Percentiles rank a stretch among this genome's conserved stretches.
Conservation (phyloP, 2,797 vertebrate genomes). For the Apogon hyalosoma region DNA sequence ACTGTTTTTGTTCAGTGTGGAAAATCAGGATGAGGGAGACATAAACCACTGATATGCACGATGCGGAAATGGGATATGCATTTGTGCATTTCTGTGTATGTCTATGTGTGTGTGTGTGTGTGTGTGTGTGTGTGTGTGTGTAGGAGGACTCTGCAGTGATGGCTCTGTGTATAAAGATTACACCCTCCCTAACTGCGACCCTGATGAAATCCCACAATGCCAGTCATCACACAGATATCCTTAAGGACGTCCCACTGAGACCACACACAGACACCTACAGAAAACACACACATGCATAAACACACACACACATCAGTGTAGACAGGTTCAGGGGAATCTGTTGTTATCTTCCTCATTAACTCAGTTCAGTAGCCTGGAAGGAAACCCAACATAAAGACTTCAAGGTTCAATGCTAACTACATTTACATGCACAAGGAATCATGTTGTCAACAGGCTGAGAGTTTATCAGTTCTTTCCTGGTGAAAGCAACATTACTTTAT, state of each 20-base stretch:
- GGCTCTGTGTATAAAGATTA: constrained; percentile 61
- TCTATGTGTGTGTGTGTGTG: constrained; percentile 16
- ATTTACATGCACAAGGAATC: constrained; percentile 11
- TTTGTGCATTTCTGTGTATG: constrained; percentile 6
- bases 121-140: constrained; percentile 18
- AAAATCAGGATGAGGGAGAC: constrained; percentile 37
- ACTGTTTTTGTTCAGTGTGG: constrained; percentile 23
- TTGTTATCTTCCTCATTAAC: constrained; percentile 45
- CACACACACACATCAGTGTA: constrained; percentile 15
- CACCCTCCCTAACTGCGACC: constrained; percentile 49
- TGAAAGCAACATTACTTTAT: neutral
- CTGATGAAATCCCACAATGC: constrained; percentile 61
- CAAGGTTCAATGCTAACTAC: constrained; percentile 4
- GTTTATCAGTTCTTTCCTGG: constrained; percentile 1
- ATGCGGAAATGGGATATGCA: constrained; percentile 1
- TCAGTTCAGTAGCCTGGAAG: constrained; percentile 23
- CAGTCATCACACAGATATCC: constrained; percentile 59
- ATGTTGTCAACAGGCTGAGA: neutral
- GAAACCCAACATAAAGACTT: constrained; percentile 14
- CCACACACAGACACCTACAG: constrained; percentile 25
- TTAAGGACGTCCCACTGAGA: constrained; percentile 60
- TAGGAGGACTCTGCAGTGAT: constrained; percentile 42
- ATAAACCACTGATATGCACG: constrained; percentile 35
- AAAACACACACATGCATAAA: constrained; percentile 4
- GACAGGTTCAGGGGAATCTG: constrained; percentile 11